Conservation (phyloP, 2,888 invertebrate species). For the Hirtodrosophila alboralis region DNA sequence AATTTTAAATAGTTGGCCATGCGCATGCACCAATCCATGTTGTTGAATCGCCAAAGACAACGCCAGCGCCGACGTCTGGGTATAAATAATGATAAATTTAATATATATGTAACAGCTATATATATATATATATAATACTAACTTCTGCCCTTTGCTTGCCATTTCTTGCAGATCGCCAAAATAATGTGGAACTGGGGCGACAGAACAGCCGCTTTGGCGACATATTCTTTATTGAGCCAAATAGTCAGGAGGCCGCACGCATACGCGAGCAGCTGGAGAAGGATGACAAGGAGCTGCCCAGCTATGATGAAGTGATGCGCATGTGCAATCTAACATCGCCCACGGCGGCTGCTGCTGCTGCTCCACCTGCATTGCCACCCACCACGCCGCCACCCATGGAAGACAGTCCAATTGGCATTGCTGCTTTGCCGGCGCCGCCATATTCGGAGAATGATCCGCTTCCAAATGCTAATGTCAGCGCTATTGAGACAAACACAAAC, state of each 20-base stretch:
- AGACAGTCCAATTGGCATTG: conserved; percentile 52
- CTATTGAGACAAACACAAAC: background rate
- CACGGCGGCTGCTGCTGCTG: conserved; percentile 51
- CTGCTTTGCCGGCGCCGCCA: conserved; percentile 69
- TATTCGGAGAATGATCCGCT: conserved; percentile 64
- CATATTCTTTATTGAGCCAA: conserved; percentile 80
- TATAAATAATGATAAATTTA: conserved; percentile 9
- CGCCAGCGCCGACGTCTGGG: conserved; percentile 42
- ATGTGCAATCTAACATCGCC: conserved; percentile 68
- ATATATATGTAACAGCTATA: no score
- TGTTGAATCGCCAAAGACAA: conserved; percentile 37
- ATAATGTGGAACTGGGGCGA: conserved; percentile 59
- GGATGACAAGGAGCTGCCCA: conserved; percentile 82
- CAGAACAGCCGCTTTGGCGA: conserved; percentile 70
- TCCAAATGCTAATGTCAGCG: conserved; percentile 5
- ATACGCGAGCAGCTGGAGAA: conserved; percentile 78
- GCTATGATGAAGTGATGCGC: conserved; percentile 82
- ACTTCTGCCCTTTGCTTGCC: background rate
- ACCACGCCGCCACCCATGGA: conserved; percentile 27
- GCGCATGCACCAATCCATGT: conserved; percentile 49
- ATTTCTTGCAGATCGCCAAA: conserved; percentile 73
- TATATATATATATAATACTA: no score
- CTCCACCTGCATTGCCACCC: no score
- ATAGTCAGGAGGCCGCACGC: conserved; percentile 71
- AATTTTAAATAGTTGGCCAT: conserved; percentile 55